phyloP scores from a whole-genome alignment of 2,888 invertebrate species.

The Anthoptus insignis region DNA sequence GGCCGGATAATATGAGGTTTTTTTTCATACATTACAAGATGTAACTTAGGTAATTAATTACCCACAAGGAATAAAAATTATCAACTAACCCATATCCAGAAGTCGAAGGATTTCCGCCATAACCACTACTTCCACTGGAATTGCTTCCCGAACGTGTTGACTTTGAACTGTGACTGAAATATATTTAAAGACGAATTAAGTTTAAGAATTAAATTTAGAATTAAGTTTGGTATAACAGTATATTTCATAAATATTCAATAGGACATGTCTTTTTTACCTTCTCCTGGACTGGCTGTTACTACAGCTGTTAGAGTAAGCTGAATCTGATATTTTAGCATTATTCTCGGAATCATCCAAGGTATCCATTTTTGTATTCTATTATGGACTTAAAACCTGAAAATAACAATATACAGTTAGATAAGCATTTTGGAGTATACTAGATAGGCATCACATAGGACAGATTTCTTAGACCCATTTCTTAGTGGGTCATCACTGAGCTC shows the following conservation, averaged over 20 bases:
- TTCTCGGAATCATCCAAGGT: slow-evolving; percentile 84
- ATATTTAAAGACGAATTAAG: slow-evolving; percentile 29
- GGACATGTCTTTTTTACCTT: slow-evolving; percentile 83
- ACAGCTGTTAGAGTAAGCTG: slow-evolving; percentile 94
- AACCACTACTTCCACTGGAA: slow-evolving; percentile 93
- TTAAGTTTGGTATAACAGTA: too few relatives aligned
- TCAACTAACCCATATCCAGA: slow-evolving; percentile 85
- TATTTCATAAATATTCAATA: background rate
- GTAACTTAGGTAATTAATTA: too few relatives aligned
- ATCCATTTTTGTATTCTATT: slow-evolving; percentile 32
- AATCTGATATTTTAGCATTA: slow-evolving; percentile 91
- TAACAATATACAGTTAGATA: background rate
- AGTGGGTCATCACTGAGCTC: too few relatives aligned
- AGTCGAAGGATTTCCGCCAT: slow-evolving; percentile 90
- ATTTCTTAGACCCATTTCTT: too few relatives aligned
- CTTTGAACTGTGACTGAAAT: slow-evolving; percentile 91
- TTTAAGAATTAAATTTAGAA: too few relatives aligned
- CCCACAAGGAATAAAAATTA: too few relatives aligned
- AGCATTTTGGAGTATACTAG: too few relatives aligned
- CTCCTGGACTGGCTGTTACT: slow-evolving; percentile 94
- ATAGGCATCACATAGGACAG: too few relatives aligned
- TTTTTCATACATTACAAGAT: too few relatives aligned
- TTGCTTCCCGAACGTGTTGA: slow-evolving; percentile 93
- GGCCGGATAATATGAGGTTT: too few relatives aligned
- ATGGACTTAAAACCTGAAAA: background rate